Evolutionary conservation across 2,113 vertebrate genomes (phyloP).

Genomic region (Lycaon pictus): DNA sequence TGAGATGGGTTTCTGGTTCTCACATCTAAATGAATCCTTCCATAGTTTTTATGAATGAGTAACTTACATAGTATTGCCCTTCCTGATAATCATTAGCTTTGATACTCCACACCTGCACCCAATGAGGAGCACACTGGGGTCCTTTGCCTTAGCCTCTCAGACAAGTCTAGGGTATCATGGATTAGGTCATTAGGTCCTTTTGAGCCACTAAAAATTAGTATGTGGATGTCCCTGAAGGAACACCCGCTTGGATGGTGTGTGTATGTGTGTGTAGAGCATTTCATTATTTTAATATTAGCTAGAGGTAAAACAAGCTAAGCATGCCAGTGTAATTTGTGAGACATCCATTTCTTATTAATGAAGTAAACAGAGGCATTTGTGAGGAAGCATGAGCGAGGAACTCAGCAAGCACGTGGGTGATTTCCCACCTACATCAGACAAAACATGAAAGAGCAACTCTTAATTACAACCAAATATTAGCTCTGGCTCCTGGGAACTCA

Average conservation of each 20-base stretch:
- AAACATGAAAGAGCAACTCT: conserved; percentile 90
- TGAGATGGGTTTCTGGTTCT: conserved; percentile 1
- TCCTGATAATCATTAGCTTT: neutral
- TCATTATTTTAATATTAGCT: conserved; percentile 59
- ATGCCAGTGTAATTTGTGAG: conserved; percentile 71
- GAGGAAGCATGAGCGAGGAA: conserved; percentile 79
- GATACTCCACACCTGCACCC: neutral
- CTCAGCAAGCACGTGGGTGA: conserved; percentile 80
- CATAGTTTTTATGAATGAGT: neutral
- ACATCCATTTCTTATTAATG: conserved; percentile 74
- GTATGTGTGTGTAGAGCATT: neutral
- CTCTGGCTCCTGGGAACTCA: conserved; percentile 90
- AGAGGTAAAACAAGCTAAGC: conserved; percentile 25
- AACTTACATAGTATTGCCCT: neutral
- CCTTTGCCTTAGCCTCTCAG: neutral
- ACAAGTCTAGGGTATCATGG: neutral
- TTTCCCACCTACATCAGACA: conserved; percentile 88
- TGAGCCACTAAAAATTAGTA: neutral
- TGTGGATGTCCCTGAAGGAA: neutral
- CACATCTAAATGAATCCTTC: neutral
- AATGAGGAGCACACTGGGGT: neutral
- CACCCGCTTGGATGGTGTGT: neutral
- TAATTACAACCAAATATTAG: conserved; percentile 92
- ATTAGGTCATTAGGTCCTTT: neutral
- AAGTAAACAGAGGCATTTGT: conserved; percentile 78